Percentiles rank a stretch among this genome's conserved stretches.
phyloP scores from a whole-genome alignment of 30 jellyfish, hydroid and myxozoan species.

The Pseudorhiza aurosa region DNA sequence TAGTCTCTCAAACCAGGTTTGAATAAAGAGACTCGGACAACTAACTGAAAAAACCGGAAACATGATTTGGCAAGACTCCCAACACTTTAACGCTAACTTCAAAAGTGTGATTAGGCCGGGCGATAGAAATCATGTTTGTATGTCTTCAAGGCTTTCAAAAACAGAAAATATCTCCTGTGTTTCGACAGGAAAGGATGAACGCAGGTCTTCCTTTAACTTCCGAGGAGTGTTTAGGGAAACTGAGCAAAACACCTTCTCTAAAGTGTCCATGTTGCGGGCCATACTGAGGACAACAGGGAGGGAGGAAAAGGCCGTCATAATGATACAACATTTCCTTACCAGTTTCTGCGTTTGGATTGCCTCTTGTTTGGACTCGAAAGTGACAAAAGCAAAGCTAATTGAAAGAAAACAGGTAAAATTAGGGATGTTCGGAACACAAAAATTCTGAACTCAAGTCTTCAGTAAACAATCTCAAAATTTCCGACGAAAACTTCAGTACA shows the following conservation, averaged over 20 bases:
- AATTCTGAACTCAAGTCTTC: too few species aligned
- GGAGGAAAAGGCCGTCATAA: too few species aligned
- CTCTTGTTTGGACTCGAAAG: conserved; percentile 97
- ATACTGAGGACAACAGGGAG: too few species aligned
- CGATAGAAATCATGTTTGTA: neutral
- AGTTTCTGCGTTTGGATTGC: conserved; percentile 94
- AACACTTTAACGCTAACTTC: conserved; percentile 27
- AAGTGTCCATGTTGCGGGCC: conserved; percentile 14
- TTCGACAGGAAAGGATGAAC: conserved; percentile 25
- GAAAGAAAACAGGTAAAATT: conserved; percentile 1
- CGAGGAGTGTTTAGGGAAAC: conserved; percentile 2
- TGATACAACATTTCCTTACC: too few species aligned
- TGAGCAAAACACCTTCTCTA: neutral
- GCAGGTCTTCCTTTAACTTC: neutral
- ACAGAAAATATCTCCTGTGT: conserved; percentile 10
- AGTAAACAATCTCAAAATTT: too few species aligned
- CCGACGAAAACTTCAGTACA: too few species aligned
- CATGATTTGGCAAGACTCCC: conserved; percentile 69
- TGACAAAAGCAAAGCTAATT: conserved; percentile 92
- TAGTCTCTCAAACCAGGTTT: neutral
- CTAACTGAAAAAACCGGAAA: conserved; percentile 72
- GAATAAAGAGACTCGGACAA: neutral
- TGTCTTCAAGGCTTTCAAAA: neutral
- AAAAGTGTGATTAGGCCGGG: neutral
- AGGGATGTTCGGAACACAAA: too few species aligned